Base-by-base conservation (phyloP, 2,888 invertebrate genomes). In the Melanostoma scalare region DNA sequence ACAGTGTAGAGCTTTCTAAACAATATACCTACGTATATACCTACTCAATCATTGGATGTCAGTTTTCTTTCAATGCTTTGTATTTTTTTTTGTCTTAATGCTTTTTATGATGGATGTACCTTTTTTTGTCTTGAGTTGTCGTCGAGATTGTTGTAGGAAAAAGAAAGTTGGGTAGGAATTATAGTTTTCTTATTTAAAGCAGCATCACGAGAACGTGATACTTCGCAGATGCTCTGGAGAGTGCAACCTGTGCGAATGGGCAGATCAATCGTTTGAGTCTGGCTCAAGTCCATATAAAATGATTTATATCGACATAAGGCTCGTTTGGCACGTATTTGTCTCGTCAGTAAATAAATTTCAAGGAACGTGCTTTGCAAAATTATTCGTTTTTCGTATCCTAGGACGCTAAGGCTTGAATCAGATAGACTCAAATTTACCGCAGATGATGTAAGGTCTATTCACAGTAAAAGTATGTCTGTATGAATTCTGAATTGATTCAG, bases 141-240 rank as follows among this genome's bases (percentile, higher is more conserved):
- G 36, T 30, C 36, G 44, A 44, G 68, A 56, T 71, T 68, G 42
- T 42, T 52, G n/a, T 20, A 52, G 5, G 31, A 53, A 74, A 79
- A 75, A 75, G 74, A 75, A 78, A 84, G 65, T 71, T 84, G 35
- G 20, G n/a, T 20, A 35, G 56, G 65, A 38, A 71, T 75, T 79
- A 79, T 84, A 69, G 53, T 55, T 75, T 67, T 84, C 74, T 74
- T 84, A 84, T 84, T 84, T 84, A 84, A 84, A 84, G 84, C 84
- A 71, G 71, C 79, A 48, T 33, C 60, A 55, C 74, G 53, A 60
- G 74, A 71, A 79, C 84, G 84, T 84, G 84, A 79, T 75, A 53
- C 65, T 44, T 78, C 63, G 58, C 82, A 84, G 82, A 84, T 84
- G 79, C 74, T 75, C 84, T 9, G 30, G 79, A 79, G 79, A 73